A percentile compares a stretch with the other conserved stretches of the same genome.
These are phyloP conservation scores for Drosophila bipectinata DNA, from an alignment of 1,140 invertebrate species.

Conservation along the genomic window DNA sequence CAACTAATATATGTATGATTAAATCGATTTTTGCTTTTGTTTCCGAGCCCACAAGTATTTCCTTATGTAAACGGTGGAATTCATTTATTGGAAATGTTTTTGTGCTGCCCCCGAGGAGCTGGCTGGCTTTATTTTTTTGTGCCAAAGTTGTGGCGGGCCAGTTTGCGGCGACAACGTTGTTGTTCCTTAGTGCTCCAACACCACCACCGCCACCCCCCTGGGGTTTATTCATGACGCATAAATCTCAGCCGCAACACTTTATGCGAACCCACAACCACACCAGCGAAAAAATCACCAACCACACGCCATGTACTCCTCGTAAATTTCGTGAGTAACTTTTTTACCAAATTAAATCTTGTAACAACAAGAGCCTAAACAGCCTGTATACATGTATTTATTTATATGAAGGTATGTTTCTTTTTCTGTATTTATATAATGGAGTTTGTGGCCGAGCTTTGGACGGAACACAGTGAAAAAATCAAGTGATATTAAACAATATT, in stretches of 20 bases:
- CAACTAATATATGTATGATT: constrained; percentile 20
- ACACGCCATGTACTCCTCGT: constrained; percentile 80
- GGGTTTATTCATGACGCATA: constrained; percentile 81
- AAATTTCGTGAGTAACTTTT: constrained; percentile 82
- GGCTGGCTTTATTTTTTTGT: constrained; percentile 21
- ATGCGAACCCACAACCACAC: constrained; percentile 73
- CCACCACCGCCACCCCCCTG: constrained; percentile 38
- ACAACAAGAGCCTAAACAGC: constrained; percentile 63
- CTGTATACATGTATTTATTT: constrained; percentile 38
- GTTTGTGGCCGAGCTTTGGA: constrained; percentile 34
- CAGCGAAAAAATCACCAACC: constrained; percentile 64
- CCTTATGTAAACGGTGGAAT: constrained; percentile 53
- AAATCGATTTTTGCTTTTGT: constrained; percentile 48
- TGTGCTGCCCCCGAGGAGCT: constrained; percentile 30
- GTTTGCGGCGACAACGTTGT: constrained; percentile 38
- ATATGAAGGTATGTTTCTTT: constrained; percentile 26
- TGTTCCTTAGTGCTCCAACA: not conserved
- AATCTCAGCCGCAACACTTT: constrained; percentile 78
- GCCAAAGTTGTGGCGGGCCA: constrained; percentile 34
- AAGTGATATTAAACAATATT: not conserved
- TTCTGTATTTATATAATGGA: constrained; percentile 35
- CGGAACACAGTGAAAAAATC: constrained; percentile 15
- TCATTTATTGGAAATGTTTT: constrained; percentile 51
- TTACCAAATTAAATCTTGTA: constrained; percentile 83
- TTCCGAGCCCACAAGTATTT: constrained; percentile 50